A percentile compares a stretch with the other conserved stretches of the same genome.
phyloP scores from a whole-genome alignment of 2,888 invertebrate species.

The Watsonalla binaria region DNA sequence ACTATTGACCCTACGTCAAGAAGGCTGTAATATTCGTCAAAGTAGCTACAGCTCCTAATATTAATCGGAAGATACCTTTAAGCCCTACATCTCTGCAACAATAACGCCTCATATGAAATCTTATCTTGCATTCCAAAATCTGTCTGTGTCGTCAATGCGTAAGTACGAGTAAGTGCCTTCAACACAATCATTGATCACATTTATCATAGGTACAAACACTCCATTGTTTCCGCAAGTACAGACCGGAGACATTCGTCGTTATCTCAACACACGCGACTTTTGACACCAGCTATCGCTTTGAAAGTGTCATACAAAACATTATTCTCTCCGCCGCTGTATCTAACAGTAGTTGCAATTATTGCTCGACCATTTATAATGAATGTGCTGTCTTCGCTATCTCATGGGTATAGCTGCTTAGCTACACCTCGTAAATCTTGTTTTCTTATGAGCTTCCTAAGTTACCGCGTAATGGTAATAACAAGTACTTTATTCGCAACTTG shows the following conservation, averaged over 20 bases:
- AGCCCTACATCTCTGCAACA: too few relatives aligned
- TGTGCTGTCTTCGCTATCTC: slow-evolving; percentile 16
- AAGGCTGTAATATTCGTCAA: too few relatives aligned
- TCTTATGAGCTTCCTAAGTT: background rate
- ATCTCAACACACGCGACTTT: slow-evolving; percentile 42
- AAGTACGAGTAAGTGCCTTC: too few relatives aligned
- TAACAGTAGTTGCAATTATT: slow-evolving; percentile 43
- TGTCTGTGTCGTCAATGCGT: too few relatives aligned
- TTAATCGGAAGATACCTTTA: too few relatives aligned
- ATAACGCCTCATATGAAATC: too few relatives aligned
- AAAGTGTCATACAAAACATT: slow-evolving; percentile 60
- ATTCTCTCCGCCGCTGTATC: slow-evolving; percentile 32
- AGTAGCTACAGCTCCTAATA: too few relatives aligned
- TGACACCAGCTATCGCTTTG: slow-evolving; percentile 47
- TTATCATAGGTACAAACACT: background rate
- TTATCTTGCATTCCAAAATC: too few relatives aligned
- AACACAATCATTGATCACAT: too few relatives aligned
- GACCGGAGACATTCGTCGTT: slow-evolving; percentile 32
- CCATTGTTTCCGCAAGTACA: slow-evolving; percentile 23
- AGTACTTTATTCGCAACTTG: too few relatives aligned
- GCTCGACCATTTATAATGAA: slow-evolving; percentile 29
- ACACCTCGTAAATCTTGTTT: background rate
- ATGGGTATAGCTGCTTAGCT: background rate
- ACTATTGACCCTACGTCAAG: too few relatives aligned
- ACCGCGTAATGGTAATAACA: too few relatives aligned